Base-by-base conservation (phyloP, 35 echinoderm and acorn worm genomes). In the Heliocidaris erythrogramma region DNA sequence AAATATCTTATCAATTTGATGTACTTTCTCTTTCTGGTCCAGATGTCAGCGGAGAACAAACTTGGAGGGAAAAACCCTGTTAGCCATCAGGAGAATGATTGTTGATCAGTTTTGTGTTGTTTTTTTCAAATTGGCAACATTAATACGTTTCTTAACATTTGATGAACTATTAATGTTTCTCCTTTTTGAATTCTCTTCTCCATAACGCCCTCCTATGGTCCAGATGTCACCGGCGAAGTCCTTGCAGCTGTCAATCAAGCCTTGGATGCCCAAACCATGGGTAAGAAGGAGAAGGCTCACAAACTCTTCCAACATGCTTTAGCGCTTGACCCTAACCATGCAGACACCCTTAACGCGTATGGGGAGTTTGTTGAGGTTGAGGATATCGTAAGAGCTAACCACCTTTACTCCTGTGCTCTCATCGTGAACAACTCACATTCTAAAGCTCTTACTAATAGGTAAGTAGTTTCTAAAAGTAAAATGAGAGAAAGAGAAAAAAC, bases 291-390 rank as follows among this genome's bases (percentile, higher is more conserved):
- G 48, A 99, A 97, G 60, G 98, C 98, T 18, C 93, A 96, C 30
- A 99, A 99, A 78, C 94, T 99, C 6, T 99, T 99, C 94, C 93
- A 97, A 87, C 98, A 99, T 96, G 98, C 98, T 13, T 87, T 99
- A 30, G 98, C 97, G 3, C 85, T 99, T 2, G 98, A 99, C 59
- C 98, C 98, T 12, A 91, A 95, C 65, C 97, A 99, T 88, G 92
- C 96, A 9, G 98, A 99, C 49, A 94, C 97, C 13, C 92, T 99
- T 86, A 99, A 96, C 42, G 97, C 97, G 32, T 99, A 99, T 35
- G 98, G 98, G 9, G 95, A 97, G 50, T 97, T 99, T 52, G 49
- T 99, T 2, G 98, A 99, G 35, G 95, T 95, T 5, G 97, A 99
- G 47, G 98, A 99, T 65, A 87, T 99, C 14, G 91, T 99, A 3